Base-by-base conservation (phyloP, 2,888 invertebrate species). In the Aspidiotus rigidus region DNA sequence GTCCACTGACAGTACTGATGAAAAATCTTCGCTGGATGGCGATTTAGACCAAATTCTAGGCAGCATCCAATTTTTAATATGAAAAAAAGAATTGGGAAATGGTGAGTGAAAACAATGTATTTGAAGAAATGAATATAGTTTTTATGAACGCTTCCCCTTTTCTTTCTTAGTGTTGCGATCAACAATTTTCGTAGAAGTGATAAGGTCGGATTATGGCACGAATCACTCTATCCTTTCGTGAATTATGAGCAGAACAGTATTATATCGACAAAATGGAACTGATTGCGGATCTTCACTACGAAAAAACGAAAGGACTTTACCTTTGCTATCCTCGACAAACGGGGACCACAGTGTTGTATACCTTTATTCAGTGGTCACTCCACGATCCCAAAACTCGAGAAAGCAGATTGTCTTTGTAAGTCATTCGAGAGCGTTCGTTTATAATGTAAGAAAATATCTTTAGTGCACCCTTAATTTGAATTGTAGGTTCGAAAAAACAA, bases 371-470 rank as follows among this genome's bases (percentile, higher is more conserved):
- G 49, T 44, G 49, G 49, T 44, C 49, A 44, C 49, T 10, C 9
- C 11, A 44, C 11, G 9, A 44, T 8, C 49, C 49, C 11, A 11
- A 44, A 44, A 44, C 49, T 10, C 49, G 49, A 44, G 49, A 44
- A 44, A 44, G 11, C 8, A 44, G 49, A 44, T 10, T 10, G 11
- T 44, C 49, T 44, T 11, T 44, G 49, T 44, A 44, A 44, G 49
- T 44, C 11, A 44, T 44, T 44, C 49, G 49, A 44, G 49, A 44
- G 49, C 49, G 49, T 44, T 44, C 49, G 49, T 44, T 44, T 44
- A 44, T 44, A 44, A 44, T 44, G 49, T 44, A 44, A 44, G 49
- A 44, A 44, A 44, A 44, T 44, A 44, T 44, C 49, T 44, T 44
- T 44, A 44, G 9, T 44, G 49, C 49, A 44, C 49, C 11, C 49